phyloP scores from a whole-genome alignment of 1,140 invertebrate genomes.

The Drosophila arawakana region DNA sequence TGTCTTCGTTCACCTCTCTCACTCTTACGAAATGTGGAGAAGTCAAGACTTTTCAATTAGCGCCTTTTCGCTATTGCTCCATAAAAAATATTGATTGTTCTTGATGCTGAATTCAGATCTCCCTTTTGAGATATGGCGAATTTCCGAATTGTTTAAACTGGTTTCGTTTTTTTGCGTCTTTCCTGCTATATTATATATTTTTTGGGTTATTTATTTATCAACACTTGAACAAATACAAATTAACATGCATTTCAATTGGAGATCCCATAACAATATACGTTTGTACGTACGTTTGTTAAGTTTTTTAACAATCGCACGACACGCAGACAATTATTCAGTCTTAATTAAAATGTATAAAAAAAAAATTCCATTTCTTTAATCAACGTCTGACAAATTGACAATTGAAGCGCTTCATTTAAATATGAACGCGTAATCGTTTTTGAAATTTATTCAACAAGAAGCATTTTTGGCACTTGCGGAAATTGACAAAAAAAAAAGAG shows the following conservation, averaged over 20 bases:
- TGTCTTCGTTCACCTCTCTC: background rate
- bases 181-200: slow-evolving; percentile 11
- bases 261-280: slow-evolving; percentile 36
- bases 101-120: slow-evolving; percentile 30
- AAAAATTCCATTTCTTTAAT: slow-evolving; percentile 52
- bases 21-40: slow-evolving; percentile 20
- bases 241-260: slow-evolving; percentile 62
- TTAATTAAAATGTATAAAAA: slow-evolving; percentile 73
- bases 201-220: slow-evolving; percentile 56
- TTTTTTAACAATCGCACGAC: slow-evolving; percentile 43
- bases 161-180: slow-evolving; percentile 23
- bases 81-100: slow-evolving; percentile 41
- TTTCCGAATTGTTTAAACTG: slow-evolving; percentile 25
- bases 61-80: slow-evolving; percentile 36
- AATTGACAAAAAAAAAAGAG: slow-evolving; percentile 28
- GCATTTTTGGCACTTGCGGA: slow-evolving; percentile 32
- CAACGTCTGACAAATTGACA: slow-evolving; percentile 54
- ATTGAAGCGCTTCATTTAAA: slow-evolving; percentile 48
- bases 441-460: slow-evolving; percentile 17
- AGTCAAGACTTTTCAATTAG: slow-evolving; percentile 73
- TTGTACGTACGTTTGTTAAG: slow-evolving; percentile 1
- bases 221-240: slow-evolving; percentile 50
- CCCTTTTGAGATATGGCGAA: slow-evolving; percentile 15
- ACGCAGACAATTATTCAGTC: slow-evolving; percentile 65
- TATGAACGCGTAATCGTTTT: slow-evolving; percentile 29